These are phyloP conservation scores for Aspidiotus rigidus DNA, from an alignment of 2,888 invertebrate genomes.

Conservation along the genomic window DNA sequence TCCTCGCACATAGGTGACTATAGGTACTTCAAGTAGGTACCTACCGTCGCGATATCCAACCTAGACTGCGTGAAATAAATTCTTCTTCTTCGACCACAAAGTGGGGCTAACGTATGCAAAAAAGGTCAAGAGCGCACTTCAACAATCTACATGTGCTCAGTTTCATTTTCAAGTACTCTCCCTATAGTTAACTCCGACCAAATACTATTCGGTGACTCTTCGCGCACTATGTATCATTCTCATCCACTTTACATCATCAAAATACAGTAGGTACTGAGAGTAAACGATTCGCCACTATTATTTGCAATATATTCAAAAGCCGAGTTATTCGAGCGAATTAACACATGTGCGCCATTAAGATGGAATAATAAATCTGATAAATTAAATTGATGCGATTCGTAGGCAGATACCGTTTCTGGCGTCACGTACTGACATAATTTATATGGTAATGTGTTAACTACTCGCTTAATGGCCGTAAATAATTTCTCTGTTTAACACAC, in stretches of 20 bases:
- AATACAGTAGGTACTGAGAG: not conserved
- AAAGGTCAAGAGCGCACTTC: no score
- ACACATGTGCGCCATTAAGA: slow-evolving; percentile 29
- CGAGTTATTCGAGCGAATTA: slow-evolving; percentile 28
- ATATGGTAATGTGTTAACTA: slow-evolving; percentile 30
- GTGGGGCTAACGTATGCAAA: no score
- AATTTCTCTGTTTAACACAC: slow-evolving; percentile 30
- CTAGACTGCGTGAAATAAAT: no score
- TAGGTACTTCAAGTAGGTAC: no score
- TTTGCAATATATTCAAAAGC: slow-evolving; percentile 9
- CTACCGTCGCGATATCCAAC: no score
- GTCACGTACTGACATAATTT: slow-evolving; percentile 31
- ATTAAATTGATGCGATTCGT: slow-evolving; percentile 26
- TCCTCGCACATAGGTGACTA: no score
- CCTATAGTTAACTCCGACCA: no score
- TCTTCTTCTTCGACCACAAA: no score
- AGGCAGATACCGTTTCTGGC: slow-evolving; percentile 27
- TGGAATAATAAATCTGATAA: slow-evolving; percentile 31
- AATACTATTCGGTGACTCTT: no score
- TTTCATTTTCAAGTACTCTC: no score
- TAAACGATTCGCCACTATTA: slow-evolving; percentile 1
- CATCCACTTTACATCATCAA: not conserved
- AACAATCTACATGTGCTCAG: no score
- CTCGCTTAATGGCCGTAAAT: slow-evolving; percentile 29
- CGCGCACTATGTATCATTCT: not conserved